These are phyloP conservation scores for Cyrtorhinus lividipennis DNA, from an alignment of 1,140 invertebrate species.

Conservation along the genomic window DNA sequence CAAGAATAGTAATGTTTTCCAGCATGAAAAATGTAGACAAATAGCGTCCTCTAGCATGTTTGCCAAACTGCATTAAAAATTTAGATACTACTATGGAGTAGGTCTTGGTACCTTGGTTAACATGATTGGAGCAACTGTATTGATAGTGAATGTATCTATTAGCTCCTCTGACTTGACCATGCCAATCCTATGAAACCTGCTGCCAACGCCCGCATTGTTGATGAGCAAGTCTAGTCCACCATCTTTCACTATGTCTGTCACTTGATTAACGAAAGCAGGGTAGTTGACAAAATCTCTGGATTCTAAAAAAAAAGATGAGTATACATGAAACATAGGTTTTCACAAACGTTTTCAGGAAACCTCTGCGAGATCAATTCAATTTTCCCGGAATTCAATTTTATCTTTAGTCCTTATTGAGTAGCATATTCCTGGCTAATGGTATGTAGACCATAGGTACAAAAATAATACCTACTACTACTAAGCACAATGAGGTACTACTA, in stretches of 20 bases:
- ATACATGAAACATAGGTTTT: too few relatives aligned
- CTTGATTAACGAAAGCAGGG: conserved; percentile 38
- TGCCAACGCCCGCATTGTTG: conserved; percentile 69
- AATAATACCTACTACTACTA: too few relatives aligned
- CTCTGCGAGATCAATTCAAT: not conserved
- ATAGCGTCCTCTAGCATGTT: too few relatives aligned
- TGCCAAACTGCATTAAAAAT: too few relatives aligned
- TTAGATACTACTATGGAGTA: too few relatives aligned
- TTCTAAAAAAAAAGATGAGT: conserved; percentile 40
- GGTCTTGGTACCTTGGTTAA: conserved; percentile 68
- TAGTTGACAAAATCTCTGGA: conserved; percentile 45
- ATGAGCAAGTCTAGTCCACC: conserved; percentile 66
- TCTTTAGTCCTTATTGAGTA: too few relatives aligned
- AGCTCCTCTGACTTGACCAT: conserved; percentile 55
- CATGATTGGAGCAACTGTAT: conserved; percentile 68
- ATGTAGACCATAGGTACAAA: too few relatives aligned
- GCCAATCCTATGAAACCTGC: conserved; percentile 54
- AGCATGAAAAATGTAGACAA: too few relatives aligned
- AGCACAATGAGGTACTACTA: too few relatives aligned
- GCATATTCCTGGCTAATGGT: conserved; percentile 3
- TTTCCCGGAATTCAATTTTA: too few relatives aligned
- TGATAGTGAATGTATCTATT: conserved; percentile 50
- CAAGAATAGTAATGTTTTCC: too few relatives aligned
- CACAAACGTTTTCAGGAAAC: not conserved
- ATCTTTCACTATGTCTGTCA: conserved; percentile 43